A percentile compares a stretch with the other conserved stretches of the same genome.
Evolutionary conservation across 2,113 vertebrate genomes (phyloP).

Genomic region (Cranoglanis bouderius): DNA sequence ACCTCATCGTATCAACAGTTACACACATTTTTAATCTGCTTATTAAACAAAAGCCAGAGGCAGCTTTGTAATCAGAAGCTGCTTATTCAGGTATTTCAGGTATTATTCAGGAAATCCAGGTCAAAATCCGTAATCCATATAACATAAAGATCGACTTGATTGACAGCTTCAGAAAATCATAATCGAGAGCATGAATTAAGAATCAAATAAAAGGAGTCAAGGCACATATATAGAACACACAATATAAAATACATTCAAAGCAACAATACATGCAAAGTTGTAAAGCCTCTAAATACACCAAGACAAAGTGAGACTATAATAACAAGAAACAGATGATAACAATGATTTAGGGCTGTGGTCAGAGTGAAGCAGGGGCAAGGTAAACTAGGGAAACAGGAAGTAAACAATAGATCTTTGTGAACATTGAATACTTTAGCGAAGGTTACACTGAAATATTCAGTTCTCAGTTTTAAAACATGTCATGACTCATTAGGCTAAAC

Average conservation of each 20-base stretch:
- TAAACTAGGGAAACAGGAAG: neutral
- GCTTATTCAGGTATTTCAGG: neutral
- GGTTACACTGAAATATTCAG: neutral
- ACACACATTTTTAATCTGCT: neutral
- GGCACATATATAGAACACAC: neutral
- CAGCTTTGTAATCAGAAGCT: neutral
- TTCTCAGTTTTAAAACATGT: neutral
- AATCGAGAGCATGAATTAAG: neutral
- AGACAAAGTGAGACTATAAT: neutral
- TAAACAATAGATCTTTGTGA: neutral
- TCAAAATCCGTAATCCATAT: neutral
- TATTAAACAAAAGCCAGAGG: neutral
- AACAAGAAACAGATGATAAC: neutral
- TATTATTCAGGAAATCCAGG: neutral
- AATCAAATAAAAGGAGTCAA: neutral
- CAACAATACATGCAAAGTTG: neutral
- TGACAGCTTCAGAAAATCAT: neutral
- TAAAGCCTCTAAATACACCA: neutral
- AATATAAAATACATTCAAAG: neutral
- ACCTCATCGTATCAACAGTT: neutral
- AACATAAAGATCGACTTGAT: neutral
- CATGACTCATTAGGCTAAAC: neutral
- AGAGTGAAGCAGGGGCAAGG: neutral
- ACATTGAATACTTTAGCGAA: neutral
- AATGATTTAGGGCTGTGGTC: neutral